phyloP scores from a whole-genome alignment of 2,113 vertebrate genomes.

The Heteronetta atricapilla region DNA sequence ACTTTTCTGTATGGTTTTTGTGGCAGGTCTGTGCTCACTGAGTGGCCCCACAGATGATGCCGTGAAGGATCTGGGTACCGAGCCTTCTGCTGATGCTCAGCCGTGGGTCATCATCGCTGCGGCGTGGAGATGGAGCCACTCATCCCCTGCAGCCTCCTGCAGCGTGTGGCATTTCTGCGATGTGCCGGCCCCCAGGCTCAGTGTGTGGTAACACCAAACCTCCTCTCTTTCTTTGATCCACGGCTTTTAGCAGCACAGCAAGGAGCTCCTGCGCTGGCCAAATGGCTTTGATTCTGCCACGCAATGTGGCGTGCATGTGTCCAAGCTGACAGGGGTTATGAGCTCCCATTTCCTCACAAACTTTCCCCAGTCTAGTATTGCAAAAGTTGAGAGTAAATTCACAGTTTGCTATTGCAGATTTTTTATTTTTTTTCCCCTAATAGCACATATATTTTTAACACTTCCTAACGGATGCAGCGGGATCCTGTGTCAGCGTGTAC shows the following conservation, averaged over 20 bases:
- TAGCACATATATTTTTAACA: neutral
- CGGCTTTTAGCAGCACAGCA: neutral
- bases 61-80: neutral
- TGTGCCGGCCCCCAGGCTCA: neutral
- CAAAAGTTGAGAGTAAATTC: neutral
- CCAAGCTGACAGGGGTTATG: neutral
- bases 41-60: neutral
- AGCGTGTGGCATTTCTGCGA: neutral
- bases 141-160: rapidly evolving
- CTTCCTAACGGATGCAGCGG: neutral
- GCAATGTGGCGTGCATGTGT: neutral
- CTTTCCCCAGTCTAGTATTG: neutral
- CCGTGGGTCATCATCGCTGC: neutral
- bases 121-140: rapidly evolving
- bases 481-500: neutral
- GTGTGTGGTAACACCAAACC: neutral
- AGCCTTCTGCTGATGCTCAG: neutral
- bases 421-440: neutral
- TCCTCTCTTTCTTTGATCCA: conserved; percentile 16
- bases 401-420: neutral
- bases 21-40: no score
- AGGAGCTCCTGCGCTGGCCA: neutral
- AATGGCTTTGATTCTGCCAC: neutral
- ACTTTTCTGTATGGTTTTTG: neutral
- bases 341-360: neutral